Evolutionary conservation across 2,888 invertebrate genomes (phyloP).

Genomic region (Agriopis leucophaearia): DNA sequence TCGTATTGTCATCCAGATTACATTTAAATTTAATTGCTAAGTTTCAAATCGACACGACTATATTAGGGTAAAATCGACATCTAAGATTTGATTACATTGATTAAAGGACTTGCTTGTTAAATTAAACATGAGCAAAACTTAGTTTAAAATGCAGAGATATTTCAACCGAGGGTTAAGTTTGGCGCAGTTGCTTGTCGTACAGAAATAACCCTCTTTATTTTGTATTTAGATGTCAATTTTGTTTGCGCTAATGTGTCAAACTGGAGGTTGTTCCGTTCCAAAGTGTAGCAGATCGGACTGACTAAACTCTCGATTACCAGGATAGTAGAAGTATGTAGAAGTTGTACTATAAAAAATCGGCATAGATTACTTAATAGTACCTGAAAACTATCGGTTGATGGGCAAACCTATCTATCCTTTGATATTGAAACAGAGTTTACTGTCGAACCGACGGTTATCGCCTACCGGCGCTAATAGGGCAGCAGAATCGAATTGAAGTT

Average conservation of each 20-base stretch:
- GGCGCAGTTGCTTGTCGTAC: background rate
- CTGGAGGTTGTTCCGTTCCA: background rate
- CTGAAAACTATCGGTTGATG: background rate
- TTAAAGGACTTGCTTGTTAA: no score
- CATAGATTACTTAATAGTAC: background rate
- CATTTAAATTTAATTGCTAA: no score
- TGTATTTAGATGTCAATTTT: background rate
- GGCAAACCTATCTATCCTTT: background rate
- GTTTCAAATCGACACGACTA: no score
- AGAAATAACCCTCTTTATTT: background rate
- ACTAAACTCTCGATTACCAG: slow-evolving; percentile 40
- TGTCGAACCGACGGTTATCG: background rate
- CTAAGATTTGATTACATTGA: no score
- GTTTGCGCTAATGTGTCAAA: background rate
- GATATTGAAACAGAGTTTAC: background rate
- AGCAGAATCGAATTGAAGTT: background rate
- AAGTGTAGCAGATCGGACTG: slow-evolving; percentile 46
- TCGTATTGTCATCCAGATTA: no score
- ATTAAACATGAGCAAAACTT: no score
- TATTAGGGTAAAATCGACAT: no score
- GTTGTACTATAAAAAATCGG: background rate
- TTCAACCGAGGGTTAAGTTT: background rate
- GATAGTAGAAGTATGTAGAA: background rate
- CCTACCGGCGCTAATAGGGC: background rate
- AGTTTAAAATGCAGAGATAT: background rate